Evolutionary conservation across 2,888 invertebrate genomes (phyloP), one percentile per base, ranked within the genome.

Genomic region (Apotomis turbidana): DNA sequence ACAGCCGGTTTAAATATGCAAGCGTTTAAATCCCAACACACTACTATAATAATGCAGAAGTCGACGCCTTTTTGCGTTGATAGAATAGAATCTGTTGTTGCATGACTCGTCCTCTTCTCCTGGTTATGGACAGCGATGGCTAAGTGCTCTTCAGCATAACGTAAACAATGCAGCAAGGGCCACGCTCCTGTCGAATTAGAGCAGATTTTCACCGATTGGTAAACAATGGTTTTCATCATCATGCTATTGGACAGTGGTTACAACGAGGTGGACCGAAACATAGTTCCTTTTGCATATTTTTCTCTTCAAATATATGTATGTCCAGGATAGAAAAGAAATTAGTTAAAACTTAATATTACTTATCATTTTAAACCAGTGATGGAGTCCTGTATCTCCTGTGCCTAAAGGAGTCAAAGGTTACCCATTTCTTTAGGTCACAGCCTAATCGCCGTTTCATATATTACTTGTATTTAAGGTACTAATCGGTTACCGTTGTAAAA

Each of bases 121-220:
- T 49, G 3, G 9, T 9, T 49, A 49, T 9, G 49, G 44, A 5
- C 4, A 2, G 49, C 49, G 10, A 64, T 55, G 54, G 44, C 44
- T 44, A 15, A 64, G 55, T 66, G 64, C 55, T 66, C 27, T 49
- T 46, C 41, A 44, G 44, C 46, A 64, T 64, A 44, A 46, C 64
- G 55, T 55, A 66, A 66, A 66, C 64, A 66, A 66, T 66, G 64
- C 64, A 64, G 54, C 5, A 54, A 15, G 13, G 41, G 54, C 38
- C 52, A 13, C 27, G 27, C 2, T 27, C 27, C 10, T 54, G 52
- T 66, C 55, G 54, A 66, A 57, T 66, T 46, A 55, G 64, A 46
- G 55, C 64, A 55, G 46, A 66, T 66, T 55, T 55, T 27, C 46
- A 55, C 57, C 64, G 12, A 66, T 27, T 64, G 46, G 44, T 64